Base-by-base conservation (phyloP, 2,797 vertebrate species). In the Crotalus adamanteus region DNA sequence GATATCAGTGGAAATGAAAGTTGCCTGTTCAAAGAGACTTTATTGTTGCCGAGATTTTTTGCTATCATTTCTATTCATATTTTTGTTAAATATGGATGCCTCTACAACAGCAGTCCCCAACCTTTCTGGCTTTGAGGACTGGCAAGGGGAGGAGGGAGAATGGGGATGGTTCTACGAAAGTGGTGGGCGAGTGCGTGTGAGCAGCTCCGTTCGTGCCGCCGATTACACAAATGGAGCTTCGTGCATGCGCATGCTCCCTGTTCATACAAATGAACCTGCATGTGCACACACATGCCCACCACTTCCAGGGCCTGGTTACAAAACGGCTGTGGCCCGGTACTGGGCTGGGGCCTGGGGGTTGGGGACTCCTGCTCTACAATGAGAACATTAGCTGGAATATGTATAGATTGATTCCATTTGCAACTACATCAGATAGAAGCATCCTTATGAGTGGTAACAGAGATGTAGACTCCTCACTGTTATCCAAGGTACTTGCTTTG, bases 191-290 rank as follows among this genome's bases (percentile, higher is more conserved):
- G 6, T 2, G 1, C 0, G 0, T 6, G 1, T 31, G 65, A 0
- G 2, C 6, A 18, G n/a, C 13, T 69, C n/a, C 2, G 16, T 69
- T 31, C 18, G 7, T 1, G 7, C 60, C 20, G 0, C 22, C 7
- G 1, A n/a, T 37, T 37, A 37, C 37, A 37, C 9, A 31, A 69
- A 69, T 69, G 65, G n/a, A 69, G n/a, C 6, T 69, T 69, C 6
- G 0, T 0, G 14, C 14, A n/a, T 0, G 2, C 0, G 5, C 0
- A 14, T 0, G 2, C 13, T 5, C 65, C 1, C 16, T 31, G 14
- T 73, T 73, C 0, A 0, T 1, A 8, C 14, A 69, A 69, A n/a
- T 37, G n/a, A 73, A 2, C 12, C 63, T 65, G 12, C 1, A 8
- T n/a, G 0, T 65, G 2, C 28, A 65, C 3, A 5, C 3, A 0